Evolutionary conservation across 2,113 vertebrate genomes (phyloP).

Genomic region (western clawed frog (Xenopus tropicalis)): DNA sequence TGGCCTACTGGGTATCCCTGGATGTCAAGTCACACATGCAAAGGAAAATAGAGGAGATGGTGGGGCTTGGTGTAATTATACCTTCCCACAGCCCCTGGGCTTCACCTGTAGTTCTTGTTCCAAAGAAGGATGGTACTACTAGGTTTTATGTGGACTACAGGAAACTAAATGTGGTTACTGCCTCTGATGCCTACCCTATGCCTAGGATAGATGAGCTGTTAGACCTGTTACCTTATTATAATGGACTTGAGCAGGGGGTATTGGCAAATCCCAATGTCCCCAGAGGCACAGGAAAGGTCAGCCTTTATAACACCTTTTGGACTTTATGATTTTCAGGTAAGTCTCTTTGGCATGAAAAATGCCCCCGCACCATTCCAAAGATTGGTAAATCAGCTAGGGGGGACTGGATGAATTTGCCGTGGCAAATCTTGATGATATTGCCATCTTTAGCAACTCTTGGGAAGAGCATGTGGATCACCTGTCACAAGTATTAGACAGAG

Average conservation of each 20-base stretch:
- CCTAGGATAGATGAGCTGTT: neutral
- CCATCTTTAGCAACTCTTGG: neutral
- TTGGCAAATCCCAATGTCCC: constrained; percentile 4
- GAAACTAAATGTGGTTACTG: neutral
- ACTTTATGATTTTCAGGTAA: constrained; percentile 3
- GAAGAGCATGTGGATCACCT: neutral
- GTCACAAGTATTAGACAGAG: neutral
- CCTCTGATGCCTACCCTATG: neutral
- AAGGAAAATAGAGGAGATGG: neutral
- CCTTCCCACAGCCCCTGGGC: neutral
- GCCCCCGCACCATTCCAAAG: constrained; percentile 23
- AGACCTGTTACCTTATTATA: neutral
- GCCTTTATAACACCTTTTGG: neutral
- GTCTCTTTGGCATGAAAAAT: constrained; percentile 13
- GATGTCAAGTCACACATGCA: neutral
- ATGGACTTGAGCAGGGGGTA: constrained; percentile 9
- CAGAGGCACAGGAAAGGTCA: neutral
- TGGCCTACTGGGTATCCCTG: neutral
- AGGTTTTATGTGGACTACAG: constrained; percentile 12
- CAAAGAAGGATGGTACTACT: neutral
- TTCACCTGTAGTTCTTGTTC: constrained; percentile 6
- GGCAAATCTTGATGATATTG: constrained; percentile 31
- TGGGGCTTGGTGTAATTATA: neutral
- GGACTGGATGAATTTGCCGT: neutral
- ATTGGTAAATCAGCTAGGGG: constrained; percentile 2